phyloP scores from a whole-genome alignment of 2,888 invertebrate species.

The Oegoconia quadripuncta region DNA sequence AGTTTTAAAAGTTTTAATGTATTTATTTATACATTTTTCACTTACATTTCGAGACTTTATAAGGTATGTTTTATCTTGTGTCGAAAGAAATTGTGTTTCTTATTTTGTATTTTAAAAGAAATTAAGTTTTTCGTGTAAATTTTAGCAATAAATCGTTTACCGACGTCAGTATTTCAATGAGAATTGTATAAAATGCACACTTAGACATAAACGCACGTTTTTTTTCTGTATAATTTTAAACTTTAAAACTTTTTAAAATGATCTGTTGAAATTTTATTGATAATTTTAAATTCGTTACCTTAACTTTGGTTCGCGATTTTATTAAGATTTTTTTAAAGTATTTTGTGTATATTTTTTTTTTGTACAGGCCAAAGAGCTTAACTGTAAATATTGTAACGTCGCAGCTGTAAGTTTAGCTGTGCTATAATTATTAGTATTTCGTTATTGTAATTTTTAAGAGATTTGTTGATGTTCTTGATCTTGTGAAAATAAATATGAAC shows the following conservation, averaged over 20 bases:
- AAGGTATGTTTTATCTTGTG: neutral
- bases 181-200: conserved; percentile 16
- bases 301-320: conserved; percentile 60
- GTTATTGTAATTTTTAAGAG: conserved; percentile 76
- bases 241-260: conserved; percentile 70
- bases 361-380: conserved; percentile 78
- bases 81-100: neutral
- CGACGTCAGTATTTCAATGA: conserved; percentile 54
- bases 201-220: conserved; percentile 22
- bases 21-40: neutral
- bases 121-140: conserved; percentile 35
- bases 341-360: conserved; percentile 54
- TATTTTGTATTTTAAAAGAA: conserved; percentile 9
- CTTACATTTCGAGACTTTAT: neutral
- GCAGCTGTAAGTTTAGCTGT: conserved; percentile 58
- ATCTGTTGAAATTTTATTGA: conserved; percentile 72
- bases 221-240: conserved; percentile 44
- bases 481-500: conserved; percentile 74
- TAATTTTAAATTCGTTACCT: conserved; percentile 74
- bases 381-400: conserved; percentile 60
- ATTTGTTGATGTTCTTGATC: conserved; percentile 79
- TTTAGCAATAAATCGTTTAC: conserved; percentile 51
- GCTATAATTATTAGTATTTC: conserved; percentile 55
- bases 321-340: conserved; percentile 43
- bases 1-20: neutral